Evolutionary conservation across 2,888 invertebrate genomes (phyloP), one percentile per base, ranked within the genome.

Genomic region (Ectemnius lituratus): DNA sequence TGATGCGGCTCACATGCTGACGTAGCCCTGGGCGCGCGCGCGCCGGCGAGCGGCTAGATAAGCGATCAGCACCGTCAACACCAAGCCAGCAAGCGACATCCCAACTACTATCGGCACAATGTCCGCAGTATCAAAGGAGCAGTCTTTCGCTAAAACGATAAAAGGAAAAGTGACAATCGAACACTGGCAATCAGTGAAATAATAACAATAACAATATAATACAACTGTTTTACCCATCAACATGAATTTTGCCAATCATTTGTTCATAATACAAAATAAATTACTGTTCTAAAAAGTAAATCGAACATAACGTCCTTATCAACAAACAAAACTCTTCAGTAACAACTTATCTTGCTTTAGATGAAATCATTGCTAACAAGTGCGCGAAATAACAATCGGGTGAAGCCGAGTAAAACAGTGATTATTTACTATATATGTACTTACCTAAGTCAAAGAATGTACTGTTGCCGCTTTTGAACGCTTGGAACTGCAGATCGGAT

Each of bases 101-200:
- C 99, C 99, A 76, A 99, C 99, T 23, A 97, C 97, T 89, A 99
- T 98, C 27, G 99, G 99, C 71, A 99, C 98, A 78, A 97, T 94
- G 92, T 99, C 99, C 16, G 96, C 94, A 4, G 96, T 94, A 85
- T 95, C 94, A 49, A 93, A 92, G 70, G 94, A 92, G 91, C 97
- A 97, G 87, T 96, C 95, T 86, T 94, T 92, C 1, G 94, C 96
- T 96, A 91, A 1, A 92, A 74, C 73, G 81, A 69, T 71, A 78
- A 64, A 76, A 73, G 70, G 49, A 20, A 0, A 47, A 46, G 16
- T 8, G 27, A 13, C 37, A 28, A 60, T 27, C 46, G 37, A 23
- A 58, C 67, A 56, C 27, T 28, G 8, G 23, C 45, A n/a, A 27
- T 37, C 18, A 45, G 37, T 20, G n/a, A 28, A 16, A 18, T 14